These are phyloP conservation scores for Dryomyza anilis DNA, from an alignment of 2,888 invertebrate species.

Conservation along the genomic window DNA sequence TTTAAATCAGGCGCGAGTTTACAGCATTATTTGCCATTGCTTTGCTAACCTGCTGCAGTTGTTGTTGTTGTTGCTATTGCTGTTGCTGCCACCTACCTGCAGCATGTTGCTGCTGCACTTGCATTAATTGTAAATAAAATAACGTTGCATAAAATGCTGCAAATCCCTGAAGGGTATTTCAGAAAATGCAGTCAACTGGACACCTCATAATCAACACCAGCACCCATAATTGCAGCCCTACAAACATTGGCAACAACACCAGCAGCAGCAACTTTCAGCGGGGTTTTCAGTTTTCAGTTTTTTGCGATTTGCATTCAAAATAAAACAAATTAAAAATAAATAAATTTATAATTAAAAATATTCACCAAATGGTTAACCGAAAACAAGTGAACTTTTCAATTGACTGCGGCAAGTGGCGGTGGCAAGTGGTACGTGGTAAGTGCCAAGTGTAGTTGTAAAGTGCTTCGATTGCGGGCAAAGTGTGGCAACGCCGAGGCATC, in stretches of 20 bases:
- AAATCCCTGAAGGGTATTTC: slow-evolving; percentile 13
- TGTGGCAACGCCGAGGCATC: background rate
- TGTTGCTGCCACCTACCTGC: background rate
- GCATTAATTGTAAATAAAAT: slow-evolving; percentile 13
- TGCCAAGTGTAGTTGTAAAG: slow-evolving; percentile 3
- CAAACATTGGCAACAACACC: slow-evolving; percentile 9
- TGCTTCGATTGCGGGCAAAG: background rate
- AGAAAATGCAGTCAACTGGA: slow-evolving; percentile 22
- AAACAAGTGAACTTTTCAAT: slow-evolving; percentile 34
- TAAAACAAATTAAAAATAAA: slow-evolving; percentile 9
- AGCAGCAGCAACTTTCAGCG: background rate
- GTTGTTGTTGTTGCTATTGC: background rate
- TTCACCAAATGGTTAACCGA: slow-evolving; percentile 29
- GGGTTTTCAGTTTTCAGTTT: too few species aligned
- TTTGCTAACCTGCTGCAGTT: background rate
- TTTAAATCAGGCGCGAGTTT: slow-evolving; percentile 6
- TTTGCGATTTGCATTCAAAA: too few species aligned
- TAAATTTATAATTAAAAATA: slow-evolving; percentile 26
- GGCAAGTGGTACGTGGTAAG: background rate
- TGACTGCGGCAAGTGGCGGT: slow-evolving; percentile 16
- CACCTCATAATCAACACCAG: slow-evolving; percentile 7
- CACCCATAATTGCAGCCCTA: background rate
- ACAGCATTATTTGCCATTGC: background rate
- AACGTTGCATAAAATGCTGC: slow-evolving; percentile 6
- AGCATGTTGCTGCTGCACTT: background rate